Base-by-base conservation (phyloP, 2,113 vertebrate genomes). In the Zapus hudsonius region DNA sequence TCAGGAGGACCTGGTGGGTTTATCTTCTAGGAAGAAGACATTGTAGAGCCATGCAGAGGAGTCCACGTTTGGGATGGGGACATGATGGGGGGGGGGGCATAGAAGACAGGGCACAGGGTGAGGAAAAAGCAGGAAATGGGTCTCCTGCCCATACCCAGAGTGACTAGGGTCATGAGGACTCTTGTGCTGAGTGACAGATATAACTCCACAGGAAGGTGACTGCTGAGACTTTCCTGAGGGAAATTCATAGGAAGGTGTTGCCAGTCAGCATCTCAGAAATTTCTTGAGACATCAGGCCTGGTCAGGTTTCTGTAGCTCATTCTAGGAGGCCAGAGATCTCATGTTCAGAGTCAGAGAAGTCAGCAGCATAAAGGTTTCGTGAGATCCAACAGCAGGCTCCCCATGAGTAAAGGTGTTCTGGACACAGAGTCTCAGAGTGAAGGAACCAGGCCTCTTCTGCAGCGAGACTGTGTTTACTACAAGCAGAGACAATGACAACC, bases 381-480 rank as follows among this genome's bases (percentile, higher is more conserved):
- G 40, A 75, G 61, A 38, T 3, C 73, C 17, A 44, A 40, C 36
- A 13, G 13, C n/a, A 27, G 57, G 25, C 11, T 80, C 3, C 16
- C 78, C 42, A 23, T 5, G 2, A n/a, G 29, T 19, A 9, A 31
- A 17, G 61, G 11, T 10, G 67, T 12, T 12, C 7, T 19, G 17
- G 4, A 5, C 22, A 38, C 2, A 11, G 33, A 47, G 20, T 59
- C 5, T 2, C 0, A 31, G 33, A 5, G 36, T 13, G 17, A 61
- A 10, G 25, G 17, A 5, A 12, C 17, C 0, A 6, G 13, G 1
- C 1, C 5, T 74, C 9, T 3, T 2, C 2, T 33, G 36, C 44
- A 29, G 2, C 0, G 22, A 22, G 25, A 16, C 78, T 44, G 27
- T n/a, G 66, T 17, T 33, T n/a, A 25, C 27, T 13, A 4, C 16